phyloP scores from a whole-genome alignment of 2,888 invertebrate genomes.

The Hesperia comma region DNA sequence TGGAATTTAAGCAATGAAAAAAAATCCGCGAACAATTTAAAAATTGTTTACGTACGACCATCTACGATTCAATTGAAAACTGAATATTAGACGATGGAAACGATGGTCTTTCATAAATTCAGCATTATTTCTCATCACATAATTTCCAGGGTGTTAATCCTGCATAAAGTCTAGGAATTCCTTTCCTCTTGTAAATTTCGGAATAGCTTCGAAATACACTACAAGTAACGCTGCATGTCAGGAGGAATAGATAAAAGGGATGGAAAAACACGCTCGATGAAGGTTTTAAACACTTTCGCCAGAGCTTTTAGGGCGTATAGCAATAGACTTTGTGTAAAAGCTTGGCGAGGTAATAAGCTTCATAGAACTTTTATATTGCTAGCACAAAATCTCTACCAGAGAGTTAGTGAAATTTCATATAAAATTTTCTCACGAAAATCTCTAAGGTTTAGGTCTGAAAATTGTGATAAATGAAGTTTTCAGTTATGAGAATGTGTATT shows the following conservation, averaged over 20 bases:
- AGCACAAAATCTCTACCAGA: constrained; percentile 3
- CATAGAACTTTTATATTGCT: constrained; percentile 12
- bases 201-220: not conserved
- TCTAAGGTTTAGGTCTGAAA: not conserved
- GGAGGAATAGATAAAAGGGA: not conserved
- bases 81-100: too few species aligned
- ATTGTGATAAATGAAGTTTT: not conserved
- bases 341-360: constrained; percentile 21
- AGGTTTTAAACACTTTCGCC: constrained; percentile 5
- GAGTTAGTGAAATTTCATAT: constrained; percentile 8
- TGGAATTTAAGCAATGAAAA: too few species aligned
- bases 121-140: too few species aligned
- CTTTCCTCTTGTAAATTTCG: not conserved
- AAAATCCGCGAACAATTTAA: too few species aligned
- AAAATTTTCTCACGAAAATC: constrained; percentile 1
- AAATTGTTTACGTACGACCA: too few species aligned
- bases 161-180: too few species aligned
- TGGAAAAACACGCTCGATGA: not conserved
- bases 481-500: not conserved
- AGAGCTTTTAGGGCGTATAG: constrained; percentile 17
- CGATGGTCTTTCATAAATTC: too few species aligned
- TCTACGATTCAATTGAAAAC: too few species aligned
- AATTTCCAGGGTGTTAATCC: too few species aligned
- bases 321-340: constrained; percentile 19
- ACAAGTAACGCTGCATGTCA: not conserved